Evolutionary conservation across 2,113 vertebrate genomes (phyloP).

Genomic region (Rhizomys pruinosus): DNA sequence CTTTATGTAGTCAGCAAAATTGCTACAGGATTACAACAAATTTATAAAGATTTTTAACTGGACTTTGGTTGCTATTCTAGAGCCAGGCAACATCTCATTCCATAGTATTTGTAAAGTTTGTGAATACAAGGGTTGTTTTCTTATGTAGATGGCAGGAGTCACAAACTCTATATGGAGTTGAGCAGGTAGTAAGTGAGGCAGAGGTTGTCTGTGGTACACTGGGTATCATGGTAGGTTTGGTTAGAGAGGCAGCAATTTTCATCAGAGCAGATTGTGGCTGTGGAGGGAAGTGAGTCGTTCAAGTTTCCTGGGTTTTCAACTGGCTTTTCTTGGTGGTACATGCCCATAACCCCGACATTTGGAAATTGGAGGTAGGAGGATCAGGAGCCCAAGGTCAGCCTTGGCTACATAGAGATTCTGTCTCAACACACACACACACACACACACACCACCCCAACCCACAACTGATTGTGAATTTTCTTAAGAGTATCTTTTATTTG

Average conservation of each 20-base stretch:
- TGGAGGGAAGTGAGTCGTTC: background rate
- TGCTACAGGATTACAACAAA: background rate
- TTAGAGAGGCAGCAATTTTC: background rate
- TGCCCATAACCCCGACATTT: background rate
- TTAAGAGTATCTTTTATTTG: background rate
- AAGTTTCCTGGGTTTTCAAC: conserved; percentile 38
- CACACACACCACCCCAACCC: too few relatives aligned
- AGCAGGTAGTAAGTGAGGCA: background rate
- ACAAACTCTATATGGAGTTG: background rate
- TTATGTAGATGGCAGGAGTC: background rate
- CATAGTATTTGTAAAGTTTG: background rate
- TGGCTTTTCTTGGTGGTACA: background rate
- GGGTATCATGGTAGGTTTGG: background rate
- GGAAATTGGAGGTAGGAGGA: background rate
- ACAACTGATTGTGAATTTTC: too few relatives aligned
- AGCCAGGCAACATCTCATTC: background rate
- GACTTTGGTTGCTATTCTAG: background rate
- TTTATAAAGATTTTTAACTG: background rate
- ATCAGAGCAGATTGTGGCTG: background rate
- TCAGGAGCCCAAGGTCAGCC: background rate
- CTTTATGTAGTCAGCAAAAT: background rate
- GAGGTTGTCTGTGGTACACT: background rate
- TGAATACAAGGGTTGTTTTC: background rate
- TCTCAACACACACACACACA: background rate
- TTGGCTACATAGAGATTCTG: background rate